A percentile compares a stretch with the other conserved stretches of the same genome.
Conservation (phyloP, 2,888 invertebrate species). For the Cinara cedri region DNA sequence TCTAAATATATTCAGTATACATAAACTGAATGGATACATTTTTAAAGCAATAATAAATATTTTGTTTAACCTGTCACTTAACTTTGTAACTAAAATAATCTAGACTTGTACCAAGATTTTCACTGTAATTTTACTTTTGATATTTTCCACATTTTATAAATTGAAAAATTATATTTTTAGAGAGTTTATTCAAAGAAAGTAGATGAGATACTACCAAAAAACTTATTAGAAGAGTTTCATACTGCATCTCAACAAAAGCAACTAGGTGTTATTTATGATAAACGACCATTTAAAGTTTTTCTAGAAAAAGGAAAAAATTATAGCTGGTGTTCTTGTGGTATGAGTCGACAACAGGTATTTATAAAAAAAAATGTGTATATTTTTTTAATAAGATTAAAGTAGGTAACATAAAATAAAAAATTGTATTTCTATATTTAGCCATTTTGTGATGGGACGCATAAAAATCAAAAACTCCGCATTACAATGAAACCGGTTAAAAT, state of each 20-base stretch:
- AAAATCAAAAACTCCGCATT: conserved; percentile 75
- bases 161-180: conserved; percentile 16
- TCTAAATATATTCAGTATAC: too few relatives aligned
- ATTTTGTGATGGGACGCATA: conserved; percentile 93
- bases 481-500: conserved; percentile 81
- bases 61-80: too few relatives aligned
- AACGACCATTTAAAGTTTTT: conserved; percentile 82
- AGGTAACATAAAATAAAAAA: neutral
- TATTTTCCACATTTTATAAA: neutral
- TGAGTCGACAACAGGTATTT: conserved; percentile 77
- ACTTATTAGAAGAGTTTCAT: conserved; percentile 69
- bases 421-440: conserved; percentile 69
- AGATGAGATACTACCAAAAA: conserved; percentile 68
- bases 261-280: conserved; percentile 83
- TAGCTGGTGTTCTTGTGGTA: conserved; percentile 93
- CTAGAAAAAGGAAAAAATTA: conserved; percentile 76
- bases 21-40: too few relatives aligned
- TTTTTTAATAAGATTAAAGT: too few relatives aligned
- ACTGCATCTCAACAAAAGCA: conserved; percentile 70
- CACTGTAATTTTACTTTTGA: neutral
- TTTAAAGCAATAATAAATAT: too few relatives aligned
- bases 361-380: neutral
- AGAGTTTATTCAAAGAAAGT: conserved; percentile 52
- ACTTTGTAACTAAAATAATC: neutral
- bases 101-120: neutral